A percentile compares a stretch with the other conserved stretches of the same genome.
Evolutionary conservation across 2,797 vertebrate genomes (phyloP).

Genomic region (Peromyscus nudipes): DNA sequence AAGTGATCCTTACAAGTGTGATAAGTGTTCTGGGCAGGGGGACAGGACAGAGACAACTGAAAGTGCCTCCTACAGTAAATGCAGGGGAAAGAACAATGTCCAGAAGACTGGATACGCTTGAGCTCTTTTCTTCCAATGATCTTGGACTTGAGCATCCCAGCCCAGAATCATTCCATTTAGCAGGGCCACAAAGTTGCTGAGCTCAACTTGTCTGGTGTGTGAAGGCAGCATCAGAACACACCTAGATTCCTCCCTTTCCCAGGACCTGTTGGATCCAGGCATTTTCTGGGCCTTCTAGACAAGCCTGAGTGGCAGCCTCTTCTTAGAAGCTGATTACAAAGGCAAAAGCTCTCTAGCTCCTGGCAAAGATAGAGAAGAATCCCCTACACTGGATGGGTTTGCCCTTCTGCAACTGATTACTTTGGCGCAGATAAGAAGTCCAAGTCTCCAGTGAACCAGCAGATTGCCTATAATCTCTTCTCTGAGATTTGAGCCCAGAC

Average conservation of each 20-base stretch:
- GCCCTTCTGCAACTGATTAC: constrained; percentile 54
- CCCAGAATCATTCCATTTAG: neutral
- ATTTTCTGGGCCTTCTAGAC: neutral
- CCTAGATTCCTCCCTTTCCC: neutral
- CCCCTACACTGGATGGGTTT: constrained; percentile 17
- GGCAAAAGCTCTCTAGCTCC: constrained; percentile 26
- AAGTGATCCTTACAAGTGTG: neutral
- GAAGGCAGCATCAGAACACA: neutral
- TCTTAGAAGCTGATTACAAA: constrained; percentile 52
- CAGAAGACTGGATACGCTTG: neutral
- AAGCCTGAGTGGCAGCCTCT: constrained; percentile 46
- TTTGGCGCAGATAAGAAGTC: constrained; percentile 74
- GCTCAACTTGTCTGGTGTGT: neutral
- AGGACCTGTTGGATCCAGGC: neutral
- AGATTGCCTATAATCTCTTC: constrained; percentile 55
- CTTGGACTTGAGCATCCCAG: neutral
- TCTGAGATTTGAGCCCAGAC: constrained; percentile 62
- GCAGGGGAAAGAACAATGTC: neutral
- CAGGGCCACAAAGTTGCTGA: neutral
- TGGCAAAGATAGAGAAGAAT: constrained; percentile 48
- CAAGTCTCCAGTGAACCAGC: neutral
- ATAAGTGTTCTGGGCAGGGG: neutral
- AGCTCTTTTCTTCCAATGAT: neutral
- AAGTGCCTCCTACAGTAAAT: neutral
- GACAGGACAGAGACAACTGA: neutral